A percentile compares a stretch with the other conserved stretches of the same genome.
Conservation (phyloP, 64 coral and sea anemone genomes). For the Pocillopora damicornis region DNA sequence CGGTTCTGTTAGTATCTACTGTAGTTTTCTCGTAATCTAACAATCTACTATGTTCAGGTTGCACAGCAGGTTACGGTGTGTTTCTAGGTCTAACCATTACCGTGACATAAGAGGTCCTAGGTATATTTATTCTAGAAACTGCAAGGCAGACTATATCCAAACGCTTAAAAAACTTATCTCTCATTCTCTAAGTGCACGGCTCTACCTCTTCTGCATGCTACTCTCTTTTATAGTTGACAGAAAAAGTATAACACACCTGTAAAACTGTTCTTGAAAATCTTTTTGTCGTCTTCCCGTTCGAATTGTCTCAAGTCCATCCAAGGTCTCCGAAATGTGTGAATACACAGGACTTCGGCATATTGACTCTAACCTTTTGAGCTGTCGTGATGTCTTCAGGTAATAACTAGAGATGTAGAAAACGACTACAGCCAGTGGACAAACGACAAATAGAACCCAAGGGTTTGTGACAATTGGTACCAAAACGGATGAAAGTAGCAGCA, state of each 20-base stretch:
- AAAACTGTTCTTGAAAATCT: conserved; percentile 14
- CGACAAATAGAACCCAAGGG: conserved; percentile 6
- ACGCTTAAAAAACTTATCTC: too few relatives aligned
- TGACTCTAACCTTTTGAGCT: conserved; percentile 34
- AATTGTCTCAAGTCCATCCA: conserved; percentile 49
- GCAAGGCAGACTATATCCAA: too few relatives aligned
- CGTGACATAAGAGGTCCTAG: too few relatives aligned
- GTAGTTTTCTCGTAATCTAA: too few relatives aligned
- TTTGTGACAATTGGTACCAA: conserved; percentile 20
- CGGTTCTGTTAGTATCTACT: too few relatives aligned
- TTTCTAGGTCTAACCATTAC: too few relatives aligned
- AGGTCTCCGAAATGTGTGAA: conserved; percentile 56
- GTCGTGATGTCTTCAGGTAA: conserved; percentile 29
- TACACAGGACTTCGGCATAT: conserved; percentile 45
- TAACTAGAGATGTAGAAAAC: neutral
- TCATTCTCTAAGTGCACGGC: too few relatives aligned
- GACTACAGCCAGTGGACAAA: neutral
- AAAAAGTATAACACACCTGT: conserved; percentile 17
- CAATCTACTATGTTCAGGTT: too few relatives aligned
- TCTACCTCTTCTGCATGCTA: too few relatives aligned
- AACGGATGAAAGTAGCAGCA: neutral
- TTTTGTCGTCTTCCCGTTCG: conserved; percentile 23
- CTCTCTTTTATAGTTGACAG: too few relatives aligned
- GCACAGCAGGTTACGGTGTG: too few relatives aligned
- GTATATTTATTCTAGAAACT: too few relatives aligned